Evolutionary conservation across 2,888 invertebrate genomes (phyloP), one percentile per base, ranked within the genome.

Genomic region (Panzeria rudis): DNA sequence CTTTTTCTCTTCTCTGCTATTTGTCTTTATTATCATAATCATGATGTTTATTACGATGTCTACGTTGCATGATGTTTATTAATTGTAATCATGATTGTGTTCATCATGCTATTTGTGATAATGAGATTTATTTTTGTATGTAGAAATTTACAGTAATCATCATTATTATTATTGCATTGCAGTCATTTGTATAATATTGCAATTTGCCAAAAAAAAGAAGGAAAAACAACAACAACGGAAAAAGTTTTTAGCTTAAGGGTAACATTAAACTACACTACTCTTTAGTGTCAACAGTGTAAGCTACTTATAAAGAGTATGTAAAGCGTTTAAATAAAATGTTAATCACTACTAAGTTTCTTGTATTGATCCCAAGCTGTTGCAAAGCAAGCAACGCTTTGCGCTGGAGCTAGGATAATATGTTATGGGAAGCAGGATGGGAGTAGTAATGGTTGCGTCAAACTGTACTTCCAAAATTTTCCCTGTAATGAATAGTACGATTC

Each of bases 121-220:
- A 75, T 61, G 61, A 75, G 17, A 15, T 61, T 68, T 69, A 35
- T 75, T 7, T 32, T 8, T 32, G 17, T 62, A 13, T 61, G 61
- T 35, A 11, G 3, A 20, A 25, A 32, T 32, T 29, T 50, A 25
- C 29, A 13, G 20, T 75, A 35, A 68, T 80, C 29, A 52, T 78
- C 50, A 59, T 79, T 47, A 86, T 84, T 87, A 86, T 86, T 88
- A 82, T 88, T 88, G 88, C 87, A 89, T 86, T 91, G 90, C 90
- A 90, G 91, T 90, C 90, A 91, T 90, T 90, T 89, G 90, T 89
- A 90, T 90, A 90, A 91, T 90, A 90, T 91, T 90, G 90, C 90
- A 90, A 91, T 90, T 90, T 90, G 90, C 90, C 89, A 88, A 87
- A 81, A 82, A 71, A 64, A 44, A 72, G 62, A 64, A 11, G n/a